Evolutionary conservation across 2,888 invertebrate species (phyloP).

Genomic region (Aspidiotus rigidus): DNA sequence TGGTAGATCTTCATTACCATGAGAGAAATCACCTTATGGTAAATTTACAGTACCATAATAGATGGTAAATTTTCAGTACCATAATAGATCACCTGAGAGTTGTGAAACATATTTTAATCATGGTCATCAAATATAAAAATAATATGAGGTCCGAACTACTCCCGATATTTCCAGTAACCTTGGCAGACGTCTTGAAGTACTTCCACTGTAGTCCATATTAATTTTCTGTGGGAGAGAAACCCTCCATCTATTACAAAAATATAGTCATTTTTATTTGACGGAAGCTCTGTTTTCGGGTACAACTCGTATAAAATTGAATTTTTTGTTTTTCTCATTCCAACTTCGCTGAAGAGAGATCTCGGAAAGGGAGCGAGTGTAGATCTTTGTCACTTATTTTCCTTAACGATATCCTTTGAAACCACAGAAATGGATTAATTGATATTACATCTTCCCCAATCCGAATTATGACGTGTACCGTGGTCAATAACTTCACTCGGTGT

Average conservation of each 20-base stretch:
- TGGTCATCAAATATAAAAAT: too few species aligned
- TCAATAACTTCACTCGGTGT: constrained; percentile 5
- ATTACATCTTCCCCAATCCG: neutral
- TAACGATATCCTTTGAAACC: neutral
- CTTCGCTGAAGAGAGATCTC: constrained; percentile 35
- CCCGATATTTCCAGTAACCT: neutral
- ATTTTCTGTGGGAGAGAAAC: neutral
- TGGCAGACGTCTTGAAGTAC: neutral
- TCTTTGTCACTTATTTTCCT: neutral
- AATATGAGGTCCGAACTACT: neutral
- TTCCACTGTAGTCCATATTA: too few species aligned
- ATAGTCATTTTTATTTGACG: neutral
- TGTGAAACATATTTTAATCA: too few species aligned
- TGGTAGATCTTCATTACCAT: too few species aligned
- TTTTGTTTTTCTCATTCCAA: constrained; percentile 35
- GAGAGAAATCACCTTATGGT: too few species aligned
- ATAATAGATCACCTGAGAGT: too few species aligned
- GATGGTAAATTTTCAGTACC: too few species aligned
- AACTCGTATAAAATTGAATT: neutral
- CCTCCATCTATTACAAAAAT: neutral
- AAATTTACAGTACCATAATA: too few species aligned
- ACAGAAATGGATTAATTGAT: neutral
- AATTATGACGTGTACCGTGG: neutral
- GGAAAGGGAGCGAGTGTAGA: constrained; percentile 1
- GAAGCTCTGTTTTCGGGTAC: too few species aligned